Percentiles rank a stretch among this genome's conserved stretches.
These are phyloP conservation scores for Gobionotothen gibberifrons DNA, from an alignment of 2,797 vertebrate genomes.

Conservation along the genomic window DNA sequence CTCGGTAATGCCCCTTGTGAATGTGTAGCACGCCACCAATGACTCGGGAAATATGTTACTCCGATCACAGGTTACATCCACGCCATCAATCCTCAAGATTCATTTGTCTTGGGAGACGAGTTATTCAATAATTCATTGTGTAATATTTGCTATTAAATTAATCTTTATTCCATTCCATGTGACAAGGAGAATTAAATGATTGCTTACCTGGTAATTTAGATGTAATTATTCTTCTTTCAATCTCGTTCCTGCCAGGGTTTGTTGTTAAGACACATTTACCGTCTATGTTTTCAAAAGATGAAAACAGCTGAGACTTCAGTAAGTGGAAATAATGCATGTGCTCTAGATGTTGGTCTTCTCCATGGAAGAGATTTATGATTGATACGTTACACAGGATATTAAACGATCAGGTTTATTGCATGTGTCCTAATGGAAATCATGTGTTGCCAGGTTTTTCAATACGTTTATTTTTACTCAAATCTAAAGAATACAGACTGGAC, in stretches of 20 bases:
- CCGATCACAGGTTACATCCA: conserved; percentile 75
- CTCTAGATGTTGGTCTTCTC: conserved; percentile 55
- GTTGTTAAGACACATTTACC: conserved; percentile 55
- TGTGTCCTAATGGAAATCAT: conserved; percentile 11
- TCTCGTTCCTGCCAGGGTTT: conserved; percentile 64
- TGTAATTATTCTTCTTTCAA: conserved; percentile 79
- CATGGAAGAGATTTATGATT: conserved; percentile 62
- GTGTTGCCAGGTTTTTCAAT: background rate
- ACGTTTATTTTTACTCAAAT: conserved; percentile 28
- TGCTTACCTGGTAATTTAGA: conserved; percentile 81
- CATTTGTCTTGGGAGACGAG: conserved; percentile 79
- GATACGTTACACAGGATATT: conserved; percentile 37
- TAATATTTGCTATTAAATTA: conserved; percentile 83
- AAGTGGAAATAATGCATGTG: conserved; percentile 63
- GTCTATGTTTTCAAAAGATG: conserved; percentile 62
- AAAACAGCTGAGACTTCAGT: conserved; percentile 56
- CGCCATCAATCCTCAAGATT: conserved; percentile 82
- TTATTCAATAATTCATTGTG: conserved; percentile 84
- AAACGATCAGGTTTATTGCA: conserved; percentile 22
- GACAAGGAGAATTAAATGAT: conserved; percentile 82
- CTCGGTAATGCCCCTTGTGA: conserved; percentile 56
- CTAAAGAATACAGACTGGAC: background rate
- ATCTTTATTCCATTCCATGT: conserved; percentile 82
- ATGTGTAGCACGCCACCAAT: conserved; percentile 46
- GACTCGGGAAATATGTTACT: conserved; percentile 72